Evolutionary conservation across 2,797 vertebrate genomes (phyloP), one percentile per base, ranked within the genome.

Genomic region (Melanotaenia boesemani): DNA sequence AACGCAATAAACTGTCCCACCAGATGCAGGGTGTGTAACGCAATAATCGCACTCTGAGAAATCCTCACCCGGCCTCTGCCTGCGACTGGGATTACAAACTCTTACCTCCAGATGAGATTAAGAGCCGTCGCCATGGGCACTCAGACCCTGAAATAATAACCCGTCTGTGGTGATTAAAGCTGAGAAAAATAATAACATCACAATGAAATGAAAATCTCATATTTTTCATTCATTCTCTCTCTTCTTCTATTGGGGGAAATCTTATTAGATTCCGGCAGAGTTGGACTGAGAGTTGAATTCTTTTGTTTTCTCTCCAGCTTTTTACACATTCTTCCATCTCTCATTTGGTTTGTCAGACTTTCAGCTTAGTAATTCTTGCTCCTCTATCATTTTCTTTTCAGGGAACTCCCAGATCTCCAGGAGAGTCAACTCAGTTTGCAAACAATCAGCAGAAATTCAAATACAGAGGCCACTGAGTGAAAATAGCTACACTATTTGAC

Each of bases 81-180:
- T 61, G 67, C 22, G 26, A 72, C 81, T 83, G 88, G 80, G 85
- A 90, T 89, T 90, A 90, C 84, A 85, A 63, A 82, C 76, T 86
- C 84, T 86, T 86, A 84, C 86, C 87, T 85, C 80, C 68, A 89
- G 89, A 91, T 92, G 78, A 87, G 84, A 91, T 93, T 90, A 92
- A 76, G 77, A 81, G 34, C 13, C n/a, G 28, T 72, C 5, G 79
- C 85, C 82, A 77, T 65, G 2, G 79, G 84, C 82, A 13, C 46
- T 74, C 62, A 34, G 48, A 70, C 77, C 77, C 63, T 62, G 71
- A 89, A 90, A 90, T 90, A 88, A 92, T 82, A 89, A 87, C 81
- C 67, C 34, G 65, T 79, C 72, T 77, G 75, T 34, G 71, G 41
- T 32, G 52, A 85, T 90, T 87, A 89, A 76, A 78, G 79, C 72